Evolutionary conservation across 2,113 vertebrate species (phyloP).

Genomic region (Craseonycteris thonglongyai): DNA sequence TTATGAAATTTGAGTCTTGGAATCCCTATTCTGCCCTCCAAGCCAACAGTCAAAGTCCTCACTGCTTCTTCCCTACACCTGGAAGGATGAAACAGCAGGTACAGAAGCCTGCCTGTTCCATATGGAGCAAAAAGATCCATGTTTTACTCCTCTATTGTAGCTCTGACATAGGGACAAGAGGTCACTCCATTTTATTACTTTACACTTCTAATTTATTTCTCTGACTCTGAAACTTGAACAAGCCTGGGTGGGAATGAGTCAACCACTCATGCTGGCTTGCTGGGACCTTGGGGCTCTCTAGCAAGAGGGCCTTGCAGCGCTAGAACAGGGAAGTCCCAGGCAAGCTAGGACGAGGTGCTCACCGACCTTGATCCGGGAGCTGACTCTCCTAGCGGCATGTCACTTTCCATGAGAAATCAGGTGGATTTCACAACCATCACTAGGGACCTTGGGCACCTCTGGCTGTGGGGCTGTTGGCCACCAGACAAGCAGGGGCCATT

Average conservation of each 20-base stretch:
- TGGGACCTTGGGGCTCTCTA: background rate
- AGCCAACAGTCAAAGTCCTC: background rate
- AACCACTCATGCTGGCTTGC: rapidly evolving
- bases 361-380: background rate
- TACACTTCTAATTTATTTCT: background rate
- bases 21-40: rapidly evolving
- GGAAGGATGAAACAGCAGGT: background rate
- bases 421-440: background rate
- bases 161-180: background rate
- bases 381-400: background rate
- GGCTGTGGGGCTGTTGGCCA: background rate
- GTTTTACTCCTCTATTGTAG: background rate
- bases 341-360: background rate
- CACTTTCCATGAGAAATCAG: background rate
- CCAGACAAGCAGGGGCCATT: background rate
- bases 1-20: background rate
- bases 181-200: background rate
- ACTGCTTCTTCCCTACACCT: no score
- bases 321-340: background rate
- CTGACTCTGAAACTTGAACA: background rate
- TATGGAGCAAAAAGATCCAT: background rate
- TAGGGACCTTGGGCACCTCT: background rate
- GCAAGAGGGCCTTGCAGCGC: rapidly evolving
- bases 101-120: background rate
- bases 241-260: background rate